These are phyloP conservation scores for Phylloscopus trochilus DNA, from an alignment of 2,113 vertebrate species.

Conservation along the genomic window DNA sequence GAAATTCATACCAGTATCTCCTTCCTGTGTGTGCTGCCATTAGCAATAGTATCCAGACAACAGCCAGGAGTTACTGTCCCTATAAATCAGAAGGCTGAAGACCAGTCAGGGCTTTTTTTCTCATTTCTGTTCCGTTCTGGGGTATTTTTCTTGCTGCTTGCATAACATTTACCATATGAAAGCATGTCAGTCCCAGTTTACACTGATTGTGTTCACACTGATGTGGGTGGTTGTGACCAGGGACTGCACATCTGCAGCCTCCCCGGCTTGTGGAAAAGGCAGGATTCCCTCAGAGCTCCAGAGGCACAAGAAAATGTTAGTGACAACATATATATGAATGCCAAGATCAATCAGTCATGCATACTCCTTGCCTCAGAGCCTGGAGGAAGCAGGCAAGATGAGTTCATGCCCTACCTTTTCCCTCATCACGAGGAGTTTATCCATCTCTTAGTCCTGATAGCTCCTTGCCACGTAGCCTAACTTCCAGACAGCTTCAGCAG, in stretches of 20 bases:
- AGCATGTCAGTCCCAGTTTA: rapidly evolving
- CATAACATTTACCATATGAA: not conserved
- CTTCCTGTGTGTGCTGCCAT: not conserved
- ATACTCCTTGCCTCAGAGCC: not conserved
- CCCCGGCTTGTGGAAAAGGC: not conserved
- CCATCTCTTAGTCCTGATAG: not conserved
- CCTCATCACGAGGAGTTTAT: not conserved
- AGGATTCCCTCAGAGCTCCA: not conserved
- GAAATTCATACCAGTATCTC: not conserved
- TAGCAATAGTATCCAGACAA: not conserved
- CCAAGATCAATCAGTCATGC: not conserved
- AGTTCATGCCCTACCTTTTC: not conserved
- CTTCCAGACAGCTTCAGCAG: not conserved
- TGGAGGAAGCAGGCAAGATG: not conserved
- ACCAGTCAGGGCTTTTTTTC: not conserved
- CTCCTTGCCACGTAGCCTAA: not conserved
- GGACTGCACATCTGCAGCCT: not conserved
- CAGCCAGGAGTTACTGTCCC: not conserved
- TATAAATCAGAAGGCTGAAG: not conserved
- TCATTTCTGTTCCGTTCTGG: not conserved
- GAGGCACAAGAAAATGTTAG: not conserved
- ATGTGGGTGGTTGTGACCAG: not conserved
- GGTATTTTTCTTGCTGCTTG: not conserved
- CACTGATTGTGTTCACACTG: rapidly evolving
- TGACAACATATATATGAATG: not conserved